Percentiles rank a stretch among this genome's conserved stretches.
Evolutionary conservation across 2,113 vertebrate species (phyloP).

Genomic region (Sigmodon hispidus): DNA sequence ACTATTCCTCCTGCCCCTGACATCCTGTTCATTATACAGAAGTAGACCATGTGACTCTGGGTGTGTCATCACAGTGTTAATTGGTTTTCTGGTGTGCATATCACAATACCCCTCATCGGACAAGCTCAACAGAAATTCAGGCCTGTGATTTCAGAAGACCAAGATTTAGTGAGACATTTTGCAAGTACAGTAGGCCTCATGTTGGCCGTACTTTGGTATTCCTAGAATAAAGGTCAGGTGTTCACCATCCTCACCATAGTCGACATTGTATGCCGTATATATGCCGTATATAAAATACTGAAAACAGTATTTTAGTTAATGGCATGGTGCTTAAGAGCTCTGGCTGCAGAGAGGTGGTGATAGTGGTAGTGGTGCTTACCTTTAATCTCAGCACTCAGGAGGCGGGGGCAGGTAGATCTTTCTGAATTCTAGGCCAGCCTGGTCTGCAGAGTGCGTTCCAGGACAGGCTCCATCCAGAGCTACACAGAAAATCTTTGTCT

Average conservation of each 20-base stretch:
- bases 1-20: neutral
- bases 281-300: no score
- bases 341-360: no score
- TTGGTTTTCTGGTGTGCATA: neutral
- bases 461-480: no score
- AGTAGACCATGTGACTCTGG: no score
- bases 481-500: no score
- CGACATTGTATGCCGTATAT: neutral
- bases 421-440: no score
- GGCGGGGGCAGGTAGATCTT: no score
- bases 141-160: neutral
- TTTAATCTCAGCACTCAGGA: no score
- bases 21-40: accelerated
- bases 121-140: conserved; percentile 36
- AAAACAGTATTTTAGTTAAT: neutral
- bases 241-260: neutral
- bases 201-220: neutral
- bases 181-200: neutral
- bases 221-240: neutral
- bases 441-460: no score
- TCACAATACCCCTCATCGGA: neutral
- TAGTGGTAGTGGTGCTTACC: no score
- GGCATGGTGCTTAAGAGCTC: neutral
- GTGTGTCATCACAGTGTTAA: neutral
- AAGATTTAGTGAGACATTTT: neutral